Evolutionary conservation across 2,888 invertebrate genomes (phyloP), one percentile per base, ranked within the genome.

Genomic region (Limulus polyphemus): DNA sequence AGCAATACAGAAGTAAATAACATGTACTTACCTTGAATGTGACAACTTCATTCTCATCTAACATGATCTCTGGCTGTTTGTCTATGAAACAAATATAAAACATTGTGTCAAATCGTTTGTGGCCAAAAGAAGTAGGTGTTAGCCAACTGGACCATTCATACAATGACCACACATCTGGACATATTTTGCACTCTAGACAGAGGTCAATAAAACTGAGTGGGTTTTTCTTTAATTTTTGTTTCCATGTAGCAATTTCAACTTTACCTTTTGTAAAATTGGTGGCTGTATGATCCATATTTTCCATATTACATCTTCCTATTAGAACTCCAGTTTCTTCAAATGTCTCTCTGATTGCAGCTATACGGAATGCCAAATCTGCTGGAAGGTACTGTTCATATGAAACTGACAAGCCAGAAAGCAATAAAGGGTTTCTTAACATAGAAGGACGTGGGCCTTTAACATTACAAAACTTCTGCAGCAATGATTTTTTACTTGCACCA

Each of bases 271-370:
- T 32, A 32, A 32, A 32, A 47, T 17, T 49, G 12, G 48, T 16
- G 32, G 32, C 32, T 32, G 32, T 32, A 32, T 3, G 32, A 5
- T 32, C 7, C 7, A 7, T 32, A n/a, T 32, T 13, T 11, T 17
- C 16, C 11, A 50, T 12, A 51, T 58, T 46, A 13, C 10, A 16
- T 48, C 32, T 48, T 32, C 12, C 11, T 11, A 46, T 12, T 1
- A 67, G 59, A 77, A 59, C 77, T 0, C 92, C 93, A 67, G 87
- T 83, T 76, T 94, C 93, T 74, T 94, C 93, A 78, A 93, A 93
- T 11, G 90, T 86, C 78, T 94, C 93, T 57, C 88, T 77, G 61
- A 93, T 86, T 1, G 92, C 91, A 59, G 87, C 84, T 67, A 94
- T 85, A 71, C 92, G 79, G 59, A 91, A 78, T 1, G 88, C 84